These are phyloP conservation scores for Eulemur coronatus DNA, from an alignment of 2,797 vertebrate species.

Conservation along the genomic window DNA sequence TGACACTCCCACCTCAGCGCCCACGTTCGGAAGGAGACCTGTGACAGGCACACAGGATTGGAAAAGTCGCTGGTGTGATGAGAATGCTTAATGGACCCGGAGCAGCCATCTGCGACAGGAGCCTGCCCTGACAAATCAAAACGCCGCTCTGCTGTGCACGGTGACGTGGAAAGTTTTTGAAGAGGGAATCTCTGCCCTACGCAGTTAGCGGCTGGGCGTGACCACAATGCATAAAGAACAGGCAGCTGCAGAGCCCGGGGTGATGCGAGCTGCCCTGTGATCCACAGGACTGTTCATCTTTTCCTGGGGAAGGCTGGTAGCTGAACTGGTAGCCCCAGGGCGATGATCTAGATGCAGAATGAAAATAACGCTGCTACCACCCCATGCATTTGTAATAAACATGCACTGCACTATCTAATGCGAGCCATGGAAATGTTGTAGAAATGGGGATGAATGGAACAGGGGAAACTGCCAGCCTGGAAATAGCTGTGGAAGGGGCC, in stretches of 20 bases:
- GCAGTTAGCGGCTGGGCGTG: not conserved
- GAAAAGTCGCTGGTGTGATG: not conserved
- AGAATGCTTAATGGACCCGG: not conserved
- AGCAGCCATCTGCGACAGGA: not conserved
- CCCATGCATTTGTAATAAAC: not conserved
- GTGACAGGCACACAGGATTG: not conserved
- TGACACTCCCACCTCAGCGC: not conserved
- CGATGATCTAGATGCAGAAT: not conserved
- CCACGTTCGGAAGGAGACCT: not conserved
- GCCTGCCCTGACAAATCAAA: not conserved
- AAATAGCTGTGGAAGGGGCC: not conserved
- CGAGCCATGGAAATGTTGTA: not conserved
- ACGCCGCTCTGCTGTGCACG: not conserved
- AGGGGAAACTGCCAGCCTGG: not conserved
- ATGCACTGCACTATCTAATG: too few species aligned
- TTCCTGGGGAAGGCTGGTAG: not conserved
- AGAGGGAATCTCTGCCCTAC: conserved; percentile 62
- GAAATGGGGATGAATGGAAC: not conserved
- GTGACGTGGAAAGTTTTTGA: conserved; percentile 15
- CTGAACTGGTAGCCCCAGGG: not conserved
- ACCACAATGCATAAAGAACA: not conserved
- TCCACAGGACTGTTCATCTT: not conserved
- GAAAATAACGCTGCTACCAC: not conserved
- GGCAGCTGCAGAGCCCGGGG: not conserved
- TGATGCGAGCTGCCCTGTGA: not conserved